Base-by-base conservation (phyloP, 1,140 invertebrate species). In the Paralvinella palmiformis region DNA sequence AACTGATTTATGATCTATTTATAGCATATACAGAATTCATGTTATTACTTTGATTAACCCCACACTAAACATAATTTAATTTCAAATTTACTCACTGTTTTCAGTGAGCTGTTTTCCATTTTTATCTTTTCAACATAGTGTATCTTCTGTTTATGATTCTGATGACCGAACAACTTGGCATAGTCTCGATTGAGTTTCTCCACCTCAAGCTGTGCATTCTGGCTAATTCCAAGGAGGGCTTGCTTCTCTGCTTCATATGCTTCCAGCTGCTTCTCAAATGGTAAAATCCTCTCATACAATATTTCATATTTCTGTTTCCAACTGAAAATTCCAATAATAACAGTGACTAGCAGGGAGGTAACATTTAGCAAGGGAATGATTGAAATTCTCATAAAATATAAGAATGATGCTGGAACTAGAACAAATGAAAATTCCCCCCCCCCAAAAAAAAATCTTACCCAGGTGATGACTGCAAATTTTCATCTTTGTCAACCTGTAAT, bases 91-190 rank as follows among this genome's bases (percentile, higher is more conserved):
- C 76, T 70, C 69, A 85, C 85, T 81, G 85, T 79, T 73, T 83
- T 83, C 37, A 86, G 68, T 35, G 77, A 68, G 53, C 75, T 69
- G 63, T 76, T 82, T 73, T 87, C 86, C 20, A 83, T 81, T 74
- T 88, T 88, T 35, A 89, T 72, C 66, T 86, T 85, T 3, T 78
- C 74, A 10, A 88, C 73, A 64, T 88, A 85, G 63, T 86, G 85
- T 32, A 88, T 86, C 71, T 86, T 87, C 69, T 88, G 87, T 64
- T 85, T 86, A 60, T 85, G 83, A 71, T 88, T 89, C 62, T 87
- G 85, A 69, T 88, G 86, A 2, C 86, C 86, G 6, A 88, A 71
- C 55, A 87, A 72, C 62, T 85, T 81, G 1, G 84, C 84, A 72
- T 87, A 87, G 68, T 87, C 85, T 45, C 81, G 72, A 20, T 81